Base-by-base conservation (phyloP, 2,797 vertebrate species). In the Telmatherina bonti region DNA sequence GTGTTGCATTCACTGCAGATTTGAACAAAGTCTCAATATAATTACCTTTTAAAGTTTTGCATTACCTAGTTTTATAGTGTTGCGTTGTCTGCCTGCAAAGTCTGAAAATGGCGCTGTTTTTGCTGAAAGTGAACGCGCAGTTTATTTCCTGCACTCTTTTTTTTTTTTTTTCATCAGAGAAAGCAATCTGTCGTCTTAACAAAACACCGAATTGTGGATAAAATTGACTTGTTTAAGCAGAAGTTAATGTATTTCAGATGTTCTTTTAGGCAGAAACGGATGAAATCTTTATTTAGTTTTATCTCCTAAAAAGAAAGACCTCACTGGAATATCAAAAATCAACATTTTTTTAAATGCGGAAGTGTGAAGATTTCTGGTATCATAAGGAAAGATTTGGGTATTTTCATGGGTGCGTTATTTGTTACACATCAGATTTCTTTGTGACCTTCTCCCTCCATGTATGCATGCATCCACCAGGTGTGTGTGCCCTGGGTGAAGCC, bases 401-500 rank as follows among this genome's bases (percentile, higher is more conserved):
- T 30, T 63, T 38, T 2, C 4, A 51, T 11, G 4, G 49, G 24
- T n/a, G 13, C 33, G 27, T 55, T 57, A 22, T 47, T 20, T 53
- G 24, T 33, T 62, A 20, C n/a, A 13, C 35, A 1, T 31, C 10
- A 15, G 20, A 31, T 31, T 12, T 11, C 2, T 33, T 22, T 47
- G 22, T 33, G 13, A 51, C 47, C n/a, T n/a, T n/a, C n/a, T n/a
- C n/a, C n/a, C n/a, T n/a, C n/a, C n/a, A n/a, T n/a, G n/a, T n/a
- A n/a, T 16, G 7, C 5, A 20, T 10, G 7, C 45, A 11, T 22
- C 27, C 26, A 43, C 29, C 84, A 95, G 93, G 87, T 91, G 93
- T 89, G 62, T 22, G 80, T 70, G 85, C 72, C 88, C 85, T 47
- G 69, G 72, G 54, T 79, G 72, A 83, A 93, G 92, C 74, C 89